phyloP scores from a whole-genome alignment of 1,140 invertebrate species.

The Mylabris phalerata region DNA sequence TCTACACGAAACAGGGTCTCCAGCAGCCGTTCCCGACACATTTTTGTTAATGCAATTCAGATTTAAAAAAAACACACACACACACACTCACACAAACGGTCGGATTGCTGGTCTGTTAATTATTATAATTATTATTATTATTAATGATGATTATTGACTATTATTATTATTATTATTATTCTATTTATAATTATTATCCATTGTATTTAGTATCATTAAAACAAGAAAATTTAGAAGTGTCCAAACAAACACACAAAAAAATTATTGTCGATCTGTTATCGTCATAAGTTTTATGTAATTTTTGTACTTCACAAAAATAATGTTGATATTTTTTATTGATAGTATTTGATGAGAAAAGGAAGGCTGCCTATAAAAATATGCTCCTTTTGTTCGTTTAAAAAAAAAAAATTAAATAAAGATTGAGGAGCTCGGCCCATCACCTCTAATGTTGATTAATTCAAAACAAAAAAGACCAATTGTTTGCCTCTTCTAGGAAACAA shows the following conservation, averaged over 20 bases:
- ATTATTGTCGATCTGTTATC: constrained; percentile 30
- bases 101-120: constrained; percentile 34
- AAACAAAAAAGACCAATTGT: not conserved
- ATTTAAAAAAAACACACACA: constrained; percentile 11
- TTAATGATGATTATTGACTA: too few species aligned
- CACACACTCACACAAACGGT: constrained; percentile 31
- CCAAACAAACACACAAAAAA: not conserved
- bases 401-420: not conserved
- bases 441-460: not conserved
- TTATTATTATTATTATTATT: too few species aligned
- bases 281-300: constrained; percentile 35
- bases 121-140: constrained; percentile 20
- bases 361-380: constrained; percentile 9
- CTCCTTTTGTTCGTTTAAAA: constrained; percentile 2
- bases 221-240: not conserved
- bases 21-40: constrained; percentile 38
- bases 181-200: constrained; percentile 14
- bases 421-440: constrained; percentile 23
- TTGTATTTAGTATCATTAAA: constrained; percentile 11
- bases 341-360: constrained; percentile 27
- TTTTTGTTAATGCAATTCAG: constrained; percentile 42
- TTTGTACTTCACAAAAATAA: constrained; percentile 29
- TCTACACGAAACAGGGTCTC: constrained; percentile 30
- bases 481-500: too few species aligned
- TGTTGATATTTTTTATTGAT: constrained; percentile 41